Evolutionary conservation across 2,797 vertebrate species (phyloP).

Genomic region (Sebastes nivosus): DNA sequence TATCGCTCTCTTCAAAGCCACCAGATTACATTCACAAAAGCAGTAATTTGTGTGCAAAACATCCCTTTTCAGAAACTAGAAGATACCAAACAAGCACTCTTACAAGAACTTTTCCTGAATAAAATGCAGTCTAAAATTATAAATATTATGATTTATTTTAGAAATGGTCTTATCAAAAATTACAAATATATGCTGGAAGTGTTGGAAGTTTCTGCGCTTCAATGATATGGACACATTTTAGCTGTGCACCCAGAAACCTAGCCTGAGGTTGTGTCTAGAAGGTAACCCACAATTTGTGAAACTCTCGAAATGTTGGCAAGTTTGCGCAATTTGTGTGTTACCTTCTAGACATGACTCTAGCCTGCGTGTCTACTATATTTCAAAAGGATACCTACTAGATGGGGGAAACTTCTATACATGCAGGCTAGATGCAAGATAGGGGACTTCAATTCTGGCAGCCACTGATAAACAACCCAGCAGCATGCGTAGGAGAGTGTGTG

Average conservation of each 20-base stretch:
- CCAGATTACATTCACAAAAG: no score
- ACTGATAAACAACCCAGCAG: conserved; percentile 72
- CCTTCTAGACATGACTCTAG: background rate
- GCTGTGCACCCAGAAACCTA: no score
- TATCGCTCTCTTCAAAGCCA: no score
- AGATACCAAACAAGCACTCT: background rate
- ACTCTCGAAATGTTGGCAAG: no score
- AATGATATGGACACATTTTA: background rate
- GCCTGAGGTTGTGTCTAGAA: no score
- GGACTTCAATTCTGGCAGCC: conserved; percentile 64
- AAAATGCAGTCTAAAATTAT: background rate
- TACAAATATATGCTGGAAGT: background rate
- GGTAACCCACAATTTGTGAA: no score
- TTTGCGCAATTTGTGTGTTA: background rate
- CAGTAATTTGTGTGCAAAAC: background rate
- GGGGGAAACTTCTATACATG: conserved; percentile 8
- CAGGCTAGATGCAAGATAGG: conserved; percentile 45
- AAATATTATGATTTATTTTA: background rate
- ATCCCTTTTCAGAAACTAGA: background rate
- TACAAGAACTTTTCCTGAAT: no score
- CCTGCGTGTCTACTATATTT: background rate
- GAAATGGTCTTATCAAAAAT: background rate
- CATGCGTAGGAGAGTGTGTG: conserved; percentile 67
- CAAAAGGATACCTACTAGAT: background rate
- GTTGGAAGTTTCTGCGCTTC: background rate